A percentile compares a stretch with the other conserved stretches of the same genome.
Conservation (phyloP, 2,888 invertebrate genomes). For the Rhagium mordax region DNA sequence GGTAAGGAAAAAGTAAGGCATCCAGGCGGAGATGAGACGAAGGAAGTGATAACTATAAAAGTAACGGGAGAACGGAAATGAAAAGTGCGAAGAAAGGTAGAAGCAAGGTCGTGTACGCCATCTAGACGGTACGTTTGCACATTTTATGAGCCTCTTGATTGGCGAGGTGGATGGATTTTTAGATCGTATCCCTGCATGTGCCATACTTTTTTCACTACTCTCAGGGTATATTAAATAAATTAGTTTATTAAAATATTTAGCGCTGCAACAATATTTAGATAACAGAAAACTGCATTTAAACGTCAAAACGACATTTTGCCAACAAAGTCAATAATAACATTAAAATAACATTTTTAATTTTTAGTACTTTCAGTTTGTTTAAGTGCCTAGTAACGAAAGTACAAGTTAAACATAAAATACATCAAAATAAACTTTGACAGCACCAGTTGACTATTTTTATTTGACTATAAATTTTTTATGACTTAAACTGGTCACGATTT, state of each 20-base stretch:
- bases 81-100: conserved; percentile 67
- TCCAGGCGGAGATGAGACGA: conserved; percentile 56
- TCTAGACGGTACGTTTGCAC: conserved; percentile 65
- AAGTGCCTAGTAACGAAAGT: conserved; percentile 8
- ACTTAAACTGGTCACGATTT: conserved; percentile 28
- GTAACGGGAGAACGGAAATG: conserved; percentile 67
- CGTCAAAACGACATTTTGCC: neutral
- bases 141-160: conserved; percentile 62
- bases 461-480: conserved; percentile 47
- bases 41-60: conserved; percentile 69
- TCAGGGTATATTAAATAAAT: conserved; percentile 4
- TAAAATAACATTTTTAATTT: too few relatives aligned
- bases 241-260: conserved; percentile 8
- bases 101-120: conserved; percentile 67
- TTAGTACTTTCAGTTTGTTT: too few relatives aligned
- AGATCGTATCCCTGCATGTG: conserved; percentile 28
- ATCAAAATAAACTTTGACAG: conserved; percentile 44
- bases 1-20: conserved; percentile 37
- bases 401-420: conserved; percentile 30
- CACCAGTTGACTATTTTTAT: conserved; percentile 46
- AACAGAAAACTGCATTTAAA: neutral
- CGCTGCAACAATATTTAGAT: neutral
- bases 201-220: conserved; percentile 18
- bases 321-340: too few relatives aligned
- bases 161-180: conserved; percentile 57